Evolutionary conservation across 2,113 vertebrate genomes (phyloP).

Genomic region (Elgaria multicarinata): DNA sequence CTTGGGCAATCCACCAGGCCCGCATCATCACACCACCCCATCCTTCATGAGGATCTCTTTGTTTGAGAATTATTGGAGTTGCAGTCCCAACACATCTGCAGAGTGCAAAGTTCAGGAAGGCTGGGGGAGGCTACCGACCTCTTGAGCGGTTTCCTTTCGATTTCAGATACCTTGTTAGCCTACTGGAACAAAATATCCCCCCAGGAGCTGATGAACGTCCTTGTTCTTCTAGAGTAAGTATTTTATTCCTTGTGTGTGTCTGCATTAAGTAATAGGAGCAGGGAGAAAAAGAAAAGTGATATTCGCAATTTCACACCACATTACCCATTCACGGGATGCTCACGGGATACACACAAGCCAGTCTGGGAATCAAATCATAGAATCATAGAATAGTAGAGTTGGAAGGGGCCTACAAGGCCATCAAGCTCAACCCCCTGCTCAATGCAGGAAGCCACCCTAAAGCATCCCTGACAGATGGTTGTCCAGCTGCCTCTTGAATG

Average conservation of each 20-base stretch:
- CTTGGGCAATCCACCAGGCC: no score
- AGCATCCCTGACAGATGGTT: no score
- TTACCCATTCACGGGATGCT: neutral
- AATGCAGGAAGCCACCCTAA: no score
- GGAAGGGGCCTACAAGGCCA: no score
- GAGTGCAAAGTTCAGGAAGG: neutral
- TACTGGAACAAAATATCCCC: constrained; percentile 95
- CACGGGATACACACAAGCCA: neutral
- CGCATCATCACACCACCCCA: no score
- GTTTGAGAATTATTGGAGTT: no score
- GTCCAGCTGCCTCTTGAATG: no score
- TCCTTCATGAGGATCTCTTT: no score
- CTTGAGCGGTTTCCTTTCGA: constrained; percentile 14
- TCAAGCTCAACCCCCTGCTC: no score
- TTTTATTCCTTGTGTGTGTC: neutral
- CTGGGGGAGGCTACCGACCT: neutral
- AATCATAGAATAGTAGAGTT: no score
- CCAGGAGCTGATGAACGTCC: constrained; percentile 92
- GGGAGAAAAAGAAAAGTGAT: neutral
- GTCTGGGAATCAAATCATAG: neutral
- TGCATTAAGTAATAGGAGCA: no score
- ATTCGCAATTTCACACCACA: neutral
- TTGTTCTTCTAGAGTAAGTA: constrained; percentile 94
- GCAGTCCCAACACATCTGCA: no score
- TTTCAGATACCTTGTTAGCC: constrained; percentile 87